A percentile compares a stretch with the other conserved stretches of the same genome.
phyloP scores from a whole-genome alignment of 1,140 invertebrate species.

The Ericerus pela region DNA sequence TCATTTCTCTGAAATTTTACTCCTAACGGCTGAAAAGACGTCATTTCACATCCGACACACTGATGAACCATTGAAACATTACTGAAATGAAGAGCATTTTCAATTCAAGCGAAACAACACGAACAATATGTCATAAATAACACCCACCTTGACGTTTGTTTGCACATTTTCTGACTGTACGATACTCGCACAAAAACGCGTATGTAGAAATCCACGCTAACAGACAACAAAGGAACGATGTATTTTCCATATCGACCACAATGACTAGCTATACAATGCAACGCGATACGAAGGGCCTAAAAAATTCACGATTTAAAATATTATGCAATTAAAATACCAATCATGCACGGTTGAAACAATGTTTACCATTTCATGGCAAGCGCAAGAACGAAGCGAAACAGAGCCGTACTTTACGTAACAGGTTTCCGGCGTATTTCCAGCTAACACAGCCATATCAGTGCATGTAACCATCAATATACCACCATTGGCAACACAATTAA shows the following conservation, averaged over 20 bases:
- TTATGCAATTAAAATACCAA: constrained; percentile 3
- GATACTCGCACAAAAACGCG: constrained; percentile 81
- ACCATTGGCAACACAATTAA: constrained; percentile 62
- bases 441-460: constrained; percentile 94
- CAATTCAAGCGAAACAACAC: not conserved
- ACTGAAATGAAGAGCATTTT: constrained; percentile 32
- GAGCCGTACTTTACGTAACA: constrained; percentile 91
- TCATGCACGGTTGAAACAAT: not conserved
- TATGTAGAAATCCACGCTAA: constrained; percentile 96
- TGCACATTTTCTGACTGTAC: constrained; percentile 64
- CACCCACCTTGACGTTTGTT: constrained; percentile 55
- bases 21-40: constrained; percentile 62
- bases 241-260: constrained; percentile 87
- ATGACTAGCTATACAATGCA: constrained; percentile 77
- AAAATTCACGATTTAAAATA: constrained; percentile 21
- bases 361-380: constrained; percentile 87
- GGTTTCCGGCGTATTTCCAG: constrained; percentile 87
- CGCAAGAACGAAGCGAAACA: constrained; percentile 67
- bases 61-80: constrained; percentile 77
- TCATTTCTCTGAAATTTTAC: constrained; percentile 38
- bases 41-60: constrained; percentile 72
- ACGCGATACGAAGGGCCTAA: constrained; percentile 75
- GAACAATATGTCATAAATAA: not conserved
- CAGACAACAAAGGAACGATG: constrained; percentile 74
- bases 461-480: constrained; percentile 86